phyloP scores from a whole-genome alignment of 2,888 invertebrate species.

The Caenorhabditis afra region DNA sequence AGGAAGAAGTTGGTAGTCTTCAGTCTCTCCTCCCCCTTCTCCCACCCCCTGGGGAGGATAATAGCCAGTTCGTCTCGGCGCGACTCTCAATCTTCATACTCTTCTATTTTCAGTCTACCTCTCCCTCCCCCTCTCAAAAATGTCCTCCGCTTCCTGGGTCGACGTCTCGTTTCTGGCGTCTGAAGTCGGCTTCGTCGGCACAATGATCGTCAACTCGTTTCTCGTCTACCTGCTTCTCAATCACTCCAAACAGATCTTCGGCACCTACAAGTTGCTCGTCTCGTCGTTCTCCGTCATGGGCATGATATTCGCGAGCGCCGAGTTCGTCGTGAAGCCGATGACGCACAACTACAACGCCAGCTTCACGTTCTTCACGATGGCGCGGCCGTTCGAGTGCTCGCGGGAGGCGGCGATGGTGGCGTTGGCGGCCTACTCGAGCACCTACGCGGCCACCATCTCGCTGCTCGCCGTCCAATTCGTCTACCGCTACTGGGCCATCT shows the following conservation, averaged over 20 bases:
- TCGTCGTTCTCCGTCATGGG: constrained; percentile 40
- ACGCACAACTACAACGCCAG: constrained; percentile 55
- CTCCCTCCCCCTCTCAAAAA: neutral
- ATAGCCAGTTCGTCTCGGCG: too few relatives aligned
- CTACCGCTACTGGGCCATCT: constrained; percentile 50
- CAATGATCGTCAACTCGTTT: constrained; percentile 37
- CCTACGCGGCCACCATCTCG: constrained; percentile 54
- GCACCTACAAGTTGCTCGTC: constrained; percentile 47
- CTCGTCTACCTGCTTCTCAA: constrained; percentile 34
- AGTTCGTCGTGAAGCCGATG: constrained; percentile 54
- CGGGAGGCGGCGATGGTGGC: constrained; percentile 38
- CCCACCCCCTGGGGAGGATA: neutral
- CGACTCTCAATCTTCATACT: neutral
- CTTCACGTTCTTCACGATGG: constrained; percentile 49
- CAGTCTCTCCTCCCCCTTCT: neutral
- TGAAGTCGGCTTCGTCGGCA: constrained; percentile 46
- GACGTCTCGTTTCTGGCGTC: constrained; percentile 35
- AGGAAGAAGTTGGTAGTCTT: too few relatives aligned
- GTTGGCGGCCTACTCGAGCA: constrained; percentile 46
- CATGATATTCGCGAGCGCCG: constrained; percentile 43
- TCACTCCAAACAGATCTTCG: constrained; percentile 48
- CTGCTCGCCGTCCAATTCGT: constrained; percentile 46
- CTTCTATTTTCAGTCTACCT: constrained; percentile 7
- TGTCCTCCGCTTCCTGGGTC: constrained; percentile 46
- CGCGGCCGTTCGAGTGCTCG: constrained; percentile 45